Evolutionary conservation across 2,888 invertebrate species (phyloP).

Genomic region (Carpatolechia fugitivella): DNA sequence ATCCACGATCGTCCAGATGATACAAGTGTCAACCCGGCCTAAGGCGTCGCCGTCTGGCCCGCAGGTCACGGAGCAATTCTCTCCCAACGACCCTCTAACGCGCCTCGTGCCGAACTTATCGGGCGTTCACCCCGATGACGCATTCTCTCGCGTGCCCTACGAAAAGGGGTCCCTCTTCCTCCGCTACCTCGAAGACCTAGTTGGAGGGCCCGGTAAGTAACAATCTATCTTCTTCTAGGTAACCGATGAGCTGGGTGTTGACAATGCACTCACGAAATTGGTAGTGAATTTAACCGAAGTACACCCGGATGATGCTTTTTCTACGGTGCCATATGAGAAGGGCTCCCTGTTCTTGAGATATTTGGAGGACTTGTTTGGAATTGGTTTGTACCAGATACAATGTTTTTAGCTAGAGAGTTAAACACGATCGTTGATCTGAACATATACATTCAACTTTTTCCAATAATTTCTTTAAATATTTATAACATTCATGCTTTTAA

Average conservation of each 20-base stretch:
- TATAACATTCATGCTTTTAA: background rate
- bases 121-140: constrained; percentile 91
- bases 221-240: constrained; percentile 45
- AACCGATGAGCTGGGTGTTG: constrained; percentile 75
- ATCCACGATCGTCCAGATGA: too few relatives aligned
- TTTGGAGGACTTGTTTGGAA: constrained; percentile 4
- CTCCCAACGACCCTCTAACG: constrained; percentile 81
- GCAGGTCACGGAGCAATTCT: constrained; percentile 30
- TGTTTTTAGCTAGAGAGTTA: background rate
- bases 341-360: constrained; percentile 8
- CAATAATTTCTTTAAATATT: background rate
- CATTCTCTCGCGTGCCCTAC: constrained; percentile 91
- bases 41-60: background rate
- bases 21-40: too few relatives aligned
- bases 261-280: constrained; percentile 85
- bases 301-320: constrained; percentile 96
- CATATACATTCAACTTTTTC: too few relatives aligned
- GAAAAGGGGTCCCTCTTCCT: constrained; percentile 92
- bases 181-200: constrained; percentile 86
- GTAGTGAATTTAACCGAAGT: constrained; percentile 87
- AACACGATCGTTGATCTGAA: too few relatives aligned
- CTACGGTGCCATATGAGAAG: constrained; percentile 72
- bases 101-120: constrained; percentile 85
- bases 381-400: background rate
- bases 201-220: constrained; percentile 37